Base-by-base conservation (phyloP, 2,113 vertebrate genomes). In the Oophaga pumilio region DNA sequence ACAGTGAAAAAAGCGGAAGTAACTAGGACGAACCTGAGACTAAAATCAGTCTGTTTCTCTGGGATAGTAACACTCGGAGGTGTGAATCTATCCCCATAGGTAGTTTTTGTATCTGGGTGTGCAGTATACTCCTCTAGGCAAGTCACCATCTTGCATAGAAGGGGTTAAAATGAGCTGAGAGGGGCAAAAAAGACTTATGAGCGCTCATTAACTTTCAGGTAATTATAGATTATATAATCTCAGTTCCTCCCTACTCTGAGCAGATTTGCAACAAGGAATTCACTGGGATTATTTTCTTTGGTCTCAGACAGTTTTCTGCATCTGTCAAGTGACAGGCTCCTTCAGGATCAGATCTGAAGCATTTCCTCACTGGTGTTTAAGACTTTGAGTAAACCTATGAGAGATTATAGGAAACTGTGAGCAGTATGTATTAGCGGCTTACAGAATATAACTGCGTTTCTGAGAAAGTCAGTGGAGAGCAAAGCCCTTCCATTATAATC, bases 161-260 rank as follows among this genome's bases (percentile, higher is more conserved):
- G 15, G 76, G 52, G 76, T 79, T 79, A 57, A 79, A 18, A 26
- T 15, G 12, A 79, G 53, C 6, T 24, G 10, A 22, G 17, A 43
- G 4, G 20, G 24, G 8, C 56, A 20, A 10, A 28, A 28, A 78
- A 56, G 73, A 26, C 6, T 33, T 85, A 22, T 49, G 28, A 50
- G 22, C 18, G 59, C n/a, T 26, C 62, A 49, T 68, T 86, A 78
- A 52, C 6, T 79, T 33, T 79, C 14, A 76, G 17, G 12, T 86
- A 86, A 86, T 66, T 86, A 78, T 49, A 86, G 33, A 78, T 86
- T 26, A 78, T 86, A 73, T 50, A 18, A 77, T 77, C 22, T 64
- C 17, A 79, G 85, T 12, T 53, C n/a, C 59, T 79, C 74, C 49
- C n/a, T 52, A 24, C 12, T 52, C n/a, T 22, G 28, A 78, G 60